Conservation (phyloP, 1,140 invertebrate species). For the Gryon sp. region DNA sequence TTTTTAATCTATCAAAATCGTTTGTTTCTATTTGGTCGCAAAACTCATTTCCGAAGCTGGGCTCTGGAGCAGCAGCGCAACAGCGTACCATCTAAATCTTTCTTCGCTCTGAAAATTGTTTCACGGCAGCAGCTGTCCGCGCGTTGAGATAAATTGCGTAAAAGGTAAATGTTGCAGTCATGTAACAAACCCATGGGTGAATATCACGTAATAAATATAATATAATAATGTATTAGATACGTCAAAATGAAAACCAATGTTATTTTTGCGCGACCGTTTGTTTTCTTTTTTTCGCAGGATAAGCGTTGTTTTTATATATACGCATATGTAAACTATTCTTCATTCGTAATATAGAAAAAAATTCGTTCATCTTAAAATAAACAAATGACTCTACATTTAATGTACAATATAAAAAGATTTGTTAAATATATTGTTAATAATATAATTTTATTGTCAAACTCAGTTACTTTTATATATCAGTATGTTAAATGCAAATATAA, state of each 20-base stretch:
- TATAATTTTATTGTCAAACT: too few species aligned
- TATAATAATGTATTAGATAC: conserved; percentile 38
- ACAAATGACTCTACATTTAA: too few species aligned
- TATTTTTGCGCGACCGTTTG: conserved; percentile 31
- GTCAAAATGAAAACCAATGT: conserved; percentile 58
- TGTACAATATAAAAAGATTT: too few species aligned
- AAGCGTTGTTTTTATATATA: not conserved
- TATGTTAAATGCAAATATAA: too few species aligned
- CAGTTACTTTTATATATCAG: too few species aligned
- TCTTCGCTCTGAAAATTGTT: conserved; percentile 58
- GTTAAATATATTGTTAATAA: too few species aligned
- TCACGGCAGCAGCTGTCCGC: conserved; percentile 52
- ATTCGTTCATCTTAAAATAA: too few species aligned
- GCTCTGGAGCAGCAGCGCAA: conserved; percentile 28
- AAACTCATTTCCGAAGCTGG: conserved; percentile 57
- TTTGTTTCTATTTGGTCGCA: conserved; percentile 50
- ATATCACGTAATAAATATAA: conserved; percentile 28
- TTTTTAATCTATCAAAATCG: conserved; percentile 55
- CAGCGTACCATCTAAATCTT: conserved; percentile 58
- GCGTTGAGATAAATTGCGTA: conserved; percentile 57
- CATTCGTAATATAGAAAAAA: too few species aligned
- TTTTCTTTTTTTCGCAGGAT: conserved; percentile 23
- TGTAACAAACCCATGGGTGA: conserved; percentile 41
- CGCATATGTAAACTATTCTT: too few species aligned
- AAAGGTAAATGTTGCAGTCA: conserved; percentile 59